Evolutionary conservation across 2,113 vertebrate genomes (phyloP).

Genomic region (Sterna hirundo): DNA sequence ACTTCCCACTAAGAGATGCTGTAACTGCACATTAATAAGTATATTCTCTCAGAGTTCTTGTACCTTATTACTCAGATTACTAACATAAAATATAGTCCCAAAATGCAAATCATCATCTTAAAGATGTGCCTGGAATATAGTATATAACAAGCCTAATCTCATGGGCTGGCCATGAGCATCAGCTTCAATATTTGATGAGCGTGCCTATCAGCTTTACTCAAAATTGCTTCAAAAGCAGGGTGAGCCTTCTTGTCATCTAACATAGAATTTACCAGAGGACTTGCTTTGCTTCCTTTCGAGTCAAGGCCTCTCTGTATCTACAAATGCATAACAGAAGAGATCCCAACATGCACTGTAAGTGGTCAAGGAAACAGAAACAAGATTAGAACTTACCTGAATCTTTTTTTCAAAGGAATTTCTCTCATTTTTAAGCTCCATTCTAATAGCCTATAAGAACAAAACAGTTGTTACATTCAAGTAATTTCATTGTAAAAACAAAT

Average conservation of each 20-base stretch:
- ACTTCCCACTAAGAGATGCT: slow-evolving; percentile 59
- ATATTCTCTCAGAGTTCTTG: slow-evolving; percentile 52
- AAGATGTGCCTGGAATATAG: slow-evolving; percentile 19
- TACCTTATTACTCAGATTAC: slow-evolving; percentile 56
- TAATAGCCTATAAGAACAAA: slow-evolving; percentile 48
- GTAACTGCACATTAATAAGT: slow-evolving; percentile 65
- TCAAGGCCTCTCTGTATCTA: not conserved
- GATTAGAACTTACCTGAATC: slow-evolving; percentile 75
- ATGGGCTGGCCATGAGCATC: not conserved
- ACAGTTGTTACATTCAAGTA: not conserved
- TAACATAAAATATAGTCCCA: not conserved
- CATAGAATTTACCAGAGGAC: not conserved
- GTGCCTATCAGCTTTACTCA: not conserved
- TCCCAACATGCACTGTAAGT: not conserved
- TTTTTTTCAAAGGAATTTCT: slow-evolving; percentile 72
- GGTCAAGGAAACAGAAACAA: not conserved
- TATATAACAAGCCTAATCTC: not conserved
- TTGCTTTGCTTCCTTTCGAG: not conserved
- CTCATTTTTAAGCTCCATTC: slow-evolving; percentile 66
- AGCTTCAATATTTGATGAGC: not conserved
- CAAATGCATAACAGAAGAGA: not conserved
- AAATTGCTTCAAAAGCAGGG: slow-evolving; percentile 25
- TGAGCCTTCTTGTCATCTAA: slow-evolving; percentile 5
- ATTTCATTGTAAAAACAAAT: not conserved
- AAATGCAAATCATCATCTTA: slow-evolving; percentile 20